A percentile compares a stretch with the other conserved stretches of the same genome.
Conservation (phyloP, 2,888 invertebrate genomes). For the Chloroclysta siterata region DNA sequence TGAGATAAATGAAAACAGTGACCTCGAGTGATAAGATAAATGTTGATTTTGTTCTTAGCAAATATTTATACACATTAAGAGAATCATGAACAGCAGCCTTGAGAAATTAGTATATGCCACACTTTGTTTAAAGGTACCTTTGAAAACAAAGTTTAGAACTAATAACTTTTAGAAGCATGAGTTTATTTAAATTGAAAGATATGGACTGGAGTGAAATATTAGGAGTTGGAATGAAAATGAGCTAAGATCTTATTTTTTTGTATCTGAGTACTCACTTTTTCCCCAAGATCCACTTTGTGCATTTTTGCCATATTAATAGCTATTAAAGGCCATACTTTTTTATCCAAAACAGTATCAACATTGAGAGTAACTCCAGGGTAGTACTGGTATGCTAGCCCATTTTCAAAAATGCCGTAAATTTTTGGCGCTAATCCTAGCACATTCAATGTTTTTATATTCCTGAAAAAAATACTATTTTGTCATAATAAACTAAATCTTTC, state of each 20-base stretch:
- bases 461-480: constrained; percentile 39
- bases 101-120: too few species aligned
- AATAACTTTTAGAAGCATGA: too few species aligned
- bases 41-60: not conserved
- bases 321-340: constrained; percentile 89
- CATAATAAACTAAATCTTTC: too few species aligned
- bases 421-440: constrained; percentile 92
- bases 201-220: too few species aligned
- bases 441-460: constrained; percentile 81
- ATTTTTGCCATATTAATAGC: constrained; percentile 93
- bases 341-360: constrained; percentile 86
- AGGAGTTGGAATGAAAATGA: too few species aligned
- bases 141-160: too few species aligned
- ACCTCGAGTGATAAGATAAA: not conserved
- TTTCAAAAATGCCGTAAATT: constrained; percentile 95
- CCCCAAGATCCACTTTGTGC: constrained; percentile 86
- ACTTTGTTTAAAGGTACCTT: too few species aligned
- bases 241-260: too few species aligned
- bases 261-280: constrained; percentile 59
- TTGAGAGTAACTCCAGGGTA: constrained; percentile 92
- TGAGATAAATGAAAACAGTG: not conserved
- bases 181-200: too few species aligned
- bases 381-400: constrained; percentile 96
- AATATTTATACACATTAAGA: not conserved
- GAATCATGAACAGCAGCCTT: not conserved